These are phyloP conservation scores for Drepana falcataria DNA, from an alignment of 2,888 invertebrate genomes.

Conservation along the genomic window DNA sequence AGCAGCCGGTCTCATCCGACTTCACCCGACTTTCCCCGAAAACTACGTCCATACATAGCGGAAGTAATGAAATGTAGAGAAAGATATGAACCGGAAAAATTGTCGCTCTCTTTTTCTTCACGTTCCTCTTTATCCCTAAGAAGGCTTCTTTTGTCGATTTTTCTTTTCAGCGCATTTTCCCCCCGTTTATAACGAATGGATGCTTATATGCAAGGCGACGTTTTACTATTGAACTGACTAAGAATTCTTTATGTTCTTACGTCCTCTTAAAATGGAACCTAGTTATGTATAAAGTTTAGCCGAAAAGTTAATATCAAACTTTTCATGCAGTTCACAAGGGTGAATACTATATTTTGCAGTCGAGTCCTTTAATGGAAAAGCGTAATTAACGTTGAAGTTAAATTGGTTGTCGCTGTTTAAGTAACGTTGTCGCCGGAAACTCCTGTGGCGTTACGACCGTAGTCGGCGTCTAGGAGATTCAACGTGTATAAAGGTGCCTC, in stretches of 20 bases:
- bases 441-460: constrained; percentile 41
- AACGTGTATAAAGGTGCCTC: constrained; percentile 57
- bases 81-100: constrained; percentile 77
- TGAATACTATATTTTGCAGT: constrained; percentile 23
- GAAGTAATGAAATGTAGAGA: constrained; percentile 77
- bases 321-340: constrained; percentile 21
- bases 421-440: constrained; percentile 36
- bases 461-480: constrained; percentile 51
- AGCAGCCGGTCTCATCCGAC: constrained; percentile 43
- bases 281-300: too few species aligned
- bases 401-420: constrained; percentile 44
- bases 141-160: constrained; percentile 57
- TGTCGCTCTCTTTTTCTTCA: constrained; percentile 71
- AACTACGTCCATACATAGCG: constrained; percentile 63
- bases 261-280: constrained; percentile 5
- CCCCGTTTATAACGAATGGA: constrained; percentile 43
- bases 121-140: constrained; percentile 61
- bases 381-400: constrained; percentile 54
- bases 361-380: constrained; percentile 47
- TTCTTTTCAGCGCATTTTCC: constrained; percentile 53
- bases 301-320: too few species aligned
- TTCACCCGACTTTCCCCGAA: constrained; percentile 41
- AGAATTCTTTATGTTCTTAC: constrained; percentile 24
- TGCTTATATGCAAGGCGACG: constrained; percentile 39
- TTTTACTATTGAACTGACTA: constrained; percentile 28